phyloP scores from a whole-genome alignment of 1,140 invertebrate genomes.

The Platorchestia sp. region DNA sequence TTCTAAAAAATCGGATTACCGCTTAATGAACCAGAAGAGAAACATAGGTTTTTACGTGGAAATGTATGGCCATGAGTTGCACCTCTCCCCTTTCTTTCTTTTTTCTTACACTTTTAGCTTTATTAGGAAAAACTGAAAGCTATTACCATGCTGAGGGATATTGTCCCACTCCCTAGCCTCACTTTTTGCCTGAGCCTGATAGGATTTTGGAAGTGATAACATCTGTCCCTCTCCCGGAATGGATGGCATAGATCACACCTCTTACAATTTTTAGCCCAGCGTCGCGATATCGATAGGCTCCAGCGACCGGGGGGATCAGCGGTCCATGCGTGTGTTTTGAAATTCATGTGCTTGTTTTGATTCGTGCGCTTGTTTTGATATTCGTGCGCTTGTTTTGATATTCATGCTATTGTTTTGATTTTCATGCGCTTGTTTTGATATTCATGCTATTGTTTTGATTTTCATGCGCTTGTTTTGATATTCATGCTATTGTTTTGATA shows the following conservation, averaged over 20 bases:
- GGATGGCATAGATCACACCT: neutral
- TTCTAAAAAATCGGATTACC: neutral
- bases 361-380: too few relatives aligned
- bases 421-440: neutral
- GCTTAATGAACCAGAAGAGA: neutral
- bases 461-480: neutral
- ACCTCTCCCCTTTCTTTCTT: neutral
- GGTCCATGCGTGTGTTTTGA: slow-evolving; percentile 1
- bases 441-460: too few relatives aligned
- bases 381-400: neutral
- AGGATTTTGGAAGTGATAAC: neutral
- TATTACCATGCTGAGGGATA: neutral
- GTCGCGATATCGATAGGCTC: neutral
- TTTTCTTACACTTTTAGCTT: neutral
- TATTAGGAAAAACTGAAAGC: neutral
- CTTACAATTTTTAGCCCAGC: neutral
- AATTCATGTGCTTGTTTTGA: too few relatives aligned
- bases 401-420: too few relatives aligned
- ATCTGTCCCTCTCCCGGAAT: neutral
- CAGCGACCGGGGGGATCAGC: neutral
- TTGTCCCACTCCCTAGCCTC: neutral
- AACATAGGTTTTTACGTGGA: neutral
- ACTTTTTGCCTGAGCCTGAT: neutral
- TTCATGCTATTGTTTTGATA: too few relatives aligned
- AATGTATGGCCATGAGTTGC: neutral